Evolutionary conservation across 2,113 vertebrate species (phyloP).

Genomic region (Perccottus glenii): DNA sequence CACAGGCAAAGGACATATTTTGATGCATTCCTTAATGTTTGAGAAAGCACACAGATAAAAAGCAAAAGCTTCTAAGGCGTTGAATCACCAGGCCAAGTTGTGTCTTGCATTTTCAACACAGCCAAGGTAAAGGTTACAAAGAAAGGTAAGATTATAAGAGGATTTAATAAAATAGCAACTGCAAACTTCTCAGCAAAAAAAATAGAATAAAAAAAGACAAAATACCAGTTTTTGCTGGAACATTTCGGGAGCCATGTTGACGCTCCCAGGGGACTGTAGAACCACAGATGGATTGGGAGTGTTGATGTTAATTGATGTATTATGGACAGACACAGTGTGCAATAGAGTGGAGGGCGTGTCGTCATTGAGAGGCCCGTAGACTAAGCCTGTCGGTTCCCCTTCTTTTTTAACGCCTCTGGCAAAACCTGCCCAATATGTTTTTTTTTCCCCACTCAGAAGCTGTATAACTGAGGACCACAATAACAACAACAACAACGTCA

Average conservation of each 20-base stretch:
- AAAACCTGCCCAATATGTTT: constrained; percentile 39
- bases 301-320: constrained; percentile 68
- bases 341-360: constrained; percentile 61
- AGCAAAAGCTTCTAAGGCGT: constrained; percentile 1
- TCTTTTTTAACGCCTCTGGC: constrained; percentile 63
- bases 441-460: constrained; percentile 11
- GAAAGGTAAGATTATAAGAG: constrained; percentile 47
- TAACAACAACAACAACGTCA: constrained; percentile 59
- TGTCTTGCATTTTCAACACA: constrained; percentile 31
- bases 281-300: constrained; percentile 37
- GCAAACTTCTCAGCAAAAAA: constrained; percentile 20
- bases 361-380: constrained; percentile 67
- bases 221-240: constrained; percentile 12
- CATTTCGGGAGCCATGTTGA: constrained; percentile 19
- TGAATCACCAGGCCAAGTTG: constrained; percentile 27
- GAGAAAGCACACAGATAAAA: background rate
- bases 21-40: no score
- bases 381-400: constrained; percentile 69
- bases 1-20: no score
- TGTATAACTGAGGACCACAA: constrained; percentile 49
- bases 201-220: constrained; percentile 20
- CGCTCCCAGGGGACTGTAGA: constrained; percentile 33
- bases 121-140: constrained; percentile 35
- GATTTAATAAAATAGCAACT: constrained; percentile 53
- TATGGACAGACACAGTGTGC: constrained; percentile 52